Evolutionary conservation across 2,113 vertebrate genomes (phyloP), one percentile per base, ranked within the genome.

Genomic region (Eudyptes chrysolophus): DNA sequence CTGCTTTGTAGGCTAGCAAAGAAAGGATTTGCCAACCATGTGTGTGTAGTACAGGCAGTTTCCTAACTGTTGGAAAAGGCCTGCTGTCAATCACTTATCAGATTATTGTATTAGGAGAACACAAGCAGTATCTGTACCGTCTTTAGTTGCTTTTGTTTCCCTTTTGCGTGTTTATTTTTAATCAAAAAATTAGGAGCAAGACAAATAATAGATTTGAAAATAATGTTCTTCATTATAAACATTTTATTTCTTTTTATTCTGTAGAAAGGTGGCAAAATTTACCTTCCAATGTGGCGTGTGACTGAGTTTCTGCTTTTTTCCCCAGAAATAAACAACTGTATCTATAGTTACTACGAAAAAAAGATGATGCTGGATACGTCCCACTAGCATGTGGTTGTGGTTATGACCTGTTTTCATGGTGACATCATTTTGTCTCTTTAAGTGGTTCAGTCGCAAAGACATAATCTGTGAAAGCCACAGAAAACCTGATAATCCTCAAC

Each of bases 341-440:
- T 94, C 25, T 75, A 76, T 87, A 96, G 92, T 71, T 96, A 91
- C 78, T 84, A 52, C 72, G 82, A 72, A 84, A 92, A 58, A 81
- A 78, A 61, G 11, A 80, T 55, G 29, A 11, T 87, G 75, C 60
- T 80, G 87, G 55, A 42, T 65, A 86, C 46, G 62, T 75, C 92
- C 22, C 87, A 57, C 85, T 88, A 95, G 40, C 60, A 81, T 62
- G 84, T 25, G 54, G 80, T 72, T 94, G 90, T 55, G 27, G 70
- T 90, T 92, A 83, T 96, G 92, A 96, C 93, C 94, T 87, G 74
- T 94, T 96, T 97, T 81, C 76, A 58, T 55, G 64, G 89, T 94
- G 92, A 96, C 94, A 89, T 97, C 89, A 75, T 20, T 92, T 83
- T 89, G 75, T 82, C 74, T 96, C 70, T 97, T 92, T 84, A 96